phyloP scores from a whole-genome alignment of 2,888 invertebrate species.

The Peribatodes rhomboidaria region DNA sequence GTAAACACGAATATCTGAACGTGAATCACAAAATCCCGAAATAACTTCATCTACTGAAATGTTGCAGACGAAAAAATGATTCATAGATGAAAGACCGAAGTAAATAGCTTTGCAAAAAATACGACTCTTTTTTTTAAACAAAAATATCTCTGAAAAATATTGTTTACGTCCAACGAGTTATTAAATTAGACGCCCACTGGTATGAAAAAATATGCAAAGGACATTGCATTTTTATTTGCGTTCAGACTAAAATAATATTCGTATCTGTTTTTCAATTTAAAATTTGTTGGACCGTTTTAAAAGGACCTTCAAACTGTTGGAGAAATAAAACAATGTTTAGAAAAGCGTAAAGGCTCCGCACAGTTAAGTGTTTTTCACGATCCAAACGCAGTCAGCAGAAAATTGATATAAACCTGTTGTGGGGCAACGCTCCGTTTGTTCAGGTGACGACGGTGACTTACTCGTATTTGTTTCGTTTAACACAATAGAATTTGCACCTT shows the following conservation, averaged over 20 bases:
- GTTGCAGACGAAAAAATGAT: constrained; percentile 30
- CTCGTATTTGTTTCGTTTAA: constrained; percentile 58
- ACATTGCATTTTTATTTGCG: constrained; percentile 37
- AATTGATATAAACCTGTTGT: constrained; percentile 85
- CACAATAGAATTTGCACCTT: constrained; percentile 57
- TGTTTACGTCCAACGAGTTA: constrained; percentile 38
- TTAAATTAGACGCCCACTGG: constrained; percentile 38
- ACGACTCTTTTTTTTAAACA: no score
- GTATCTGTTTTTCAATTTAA: constrained; percentile 12
- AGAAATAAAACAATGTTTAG: constrained; percentile 51
- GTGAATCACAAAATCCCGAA: constrained; percentile 39
- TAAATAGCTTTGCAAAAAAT: constrained; percentile 28
- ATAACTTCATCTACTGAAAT: constrained; percentile 32
- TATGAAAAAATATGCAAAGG: constrained; percentile 40
- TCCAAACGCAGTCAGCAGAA: constrained; percentile 82
- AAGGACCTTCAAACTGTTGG: constrained; percentile 15
- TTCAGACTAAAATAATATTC: constrained; percentile 31
- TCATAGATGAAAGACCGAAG: constrained; percentile 37
- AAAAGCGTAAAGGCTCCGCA: constrained; percentile 64
- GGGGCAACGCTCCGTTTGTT: constrained; percentile 72
- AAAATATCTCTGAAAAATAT: no score
- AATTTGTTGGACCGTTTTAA: no score
- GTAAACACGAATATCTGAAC: constrained; percentile 37
- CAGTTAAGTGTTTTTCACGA: constrained; percentile 77
- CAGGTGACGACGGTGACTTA: constrained; percentile 77